A percentile compares a stretch with the other conserved stretches of the same genome.
Conservation (phyloP, 2,888 invertebrate species). For the Lasioglossum figueresi region DNA sequence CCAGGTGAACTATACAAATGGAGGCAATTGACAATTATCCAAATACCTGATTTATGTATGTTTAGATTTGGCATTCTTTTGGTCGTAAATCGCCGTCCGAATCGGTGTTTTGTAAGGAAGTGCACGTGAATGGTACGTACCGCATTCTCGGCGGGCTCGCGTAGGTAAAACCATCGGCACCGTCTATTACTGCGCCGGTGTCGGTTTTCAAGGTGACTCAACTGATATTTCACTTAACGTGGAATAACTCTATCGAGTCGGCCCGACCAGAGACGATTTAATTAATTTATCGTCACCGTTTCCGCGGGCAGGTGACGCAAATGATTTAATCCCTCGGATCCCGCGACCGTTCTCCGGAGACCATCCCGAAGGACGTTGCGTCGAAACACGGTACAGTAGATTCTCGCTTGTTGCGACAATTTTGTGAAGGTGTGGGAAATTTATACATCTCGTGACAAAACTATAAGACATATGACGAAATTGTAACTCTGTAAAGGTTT, state of each 20-base stretch:
- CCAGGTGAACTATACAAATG: not conserved
- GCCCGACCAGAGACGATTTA: not conserved
- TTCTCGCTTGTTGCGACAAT: not conserved
- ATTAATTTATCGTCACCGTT: conserved; percentile 36
- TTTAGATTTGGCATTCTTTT: conserved; percentile 54
- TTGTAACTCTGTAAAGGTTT: too few relatives aligned
- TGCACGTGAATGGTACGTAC: not conserved
- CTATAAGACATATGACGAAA: too few relatives aligned
- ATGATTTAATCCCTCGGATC: conserved; percentile 38
- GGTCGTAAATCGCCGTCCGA: conserved; percentile 42
- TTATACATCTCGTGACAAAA: too few relatives aligned
- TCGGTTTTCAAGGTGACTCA: conserved; percentile 40
- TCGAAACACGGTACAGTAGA: not conserved
- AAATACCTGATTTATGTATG: conserved; percentile 41
- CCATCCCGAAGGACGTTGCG: not conserved
- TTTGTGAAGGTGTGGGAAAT: not conserved
- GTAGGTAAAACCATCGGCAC: conserved; percentile 39
- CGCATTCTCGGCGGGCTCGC: not conserved
- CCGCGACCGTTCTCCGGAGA: not conserved
- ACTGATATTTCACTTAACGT: conserved; percentile 27
- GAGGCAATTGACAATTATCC: conserved; percentile 21
- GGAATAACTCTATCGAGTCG: conserved; percentile 32
- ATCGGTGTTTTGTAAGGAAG: conserved; percentile 28
- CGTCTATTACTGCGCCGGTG: conserved; percentile 6
- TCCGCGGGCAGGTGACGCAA: not conserved